A percentile compares a stretch with the other conserved stretches of the same genome.
These are phyloP conservation scores for Drosophila rubida DNA, from an alignment of 2,888 invertebrate species.

Conservation along the genomic window DNA sequence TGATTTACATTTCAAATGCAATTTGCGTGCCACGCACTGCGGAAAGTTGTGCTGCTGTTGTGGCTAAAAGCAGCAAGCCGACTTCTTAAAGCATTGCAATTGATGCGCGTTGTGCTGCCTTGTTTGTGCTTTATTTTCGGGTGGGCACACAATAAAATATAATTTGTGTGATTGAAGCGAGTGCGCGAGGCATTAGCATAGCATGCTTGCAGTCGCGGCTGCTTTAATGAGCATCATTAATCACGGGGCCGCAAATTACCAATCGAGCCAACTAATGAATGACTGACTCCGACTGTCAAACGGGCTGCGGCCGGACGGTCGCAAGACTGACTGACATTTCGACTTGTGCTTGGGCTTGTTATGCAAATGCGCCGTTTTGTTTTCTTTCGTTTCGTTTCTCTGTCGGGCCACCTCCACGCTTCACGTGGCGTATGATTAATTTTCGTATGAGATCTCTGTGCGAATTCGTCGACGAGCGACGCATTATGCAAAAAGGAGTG, in stretches of 20 bases:
- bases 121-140: too few species aligned
- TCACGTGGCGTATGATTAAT: conserved; percentile 64
- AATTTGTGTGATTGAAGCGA: background rate
- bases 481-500: conserved; percentile 1
- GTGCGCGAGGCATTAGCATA: background rate
- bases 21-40: too few species aligned
- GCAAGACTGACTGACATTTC: conserved; percentile 23
- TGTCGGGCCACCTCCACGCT: conserved; percentile 17
- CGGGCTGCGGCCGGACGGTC: conserved; percentile 28
- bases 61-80: too few species aligned
- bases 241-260: conserved; percentile 58
- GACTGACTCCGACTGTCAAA: conserved; percentile 31
- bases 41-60: too few species aligned
- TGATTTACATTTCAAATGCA: too few species aligned
- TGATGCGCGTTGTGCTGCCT: too few species aligned
- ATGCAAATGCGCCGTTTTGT: conserved; percentile 35
- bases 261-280: conserved; percentile 37
- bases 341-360: conserved; percentile 33
- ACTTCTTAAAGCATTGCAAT: too few species aligned
- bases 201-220: conserved; percentile 7
- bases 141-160: background rate
- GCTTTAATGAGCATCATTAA: conserved; percentile 70
- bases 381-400: background rate
- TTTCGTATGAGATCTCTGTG: conserved; percentile 41
- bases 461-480: conserved; percentile 38